phyloP scores from a whole-genome alignment of 2,797 vertebrate species.

The Yasuhikotakia modesta region DNA sequence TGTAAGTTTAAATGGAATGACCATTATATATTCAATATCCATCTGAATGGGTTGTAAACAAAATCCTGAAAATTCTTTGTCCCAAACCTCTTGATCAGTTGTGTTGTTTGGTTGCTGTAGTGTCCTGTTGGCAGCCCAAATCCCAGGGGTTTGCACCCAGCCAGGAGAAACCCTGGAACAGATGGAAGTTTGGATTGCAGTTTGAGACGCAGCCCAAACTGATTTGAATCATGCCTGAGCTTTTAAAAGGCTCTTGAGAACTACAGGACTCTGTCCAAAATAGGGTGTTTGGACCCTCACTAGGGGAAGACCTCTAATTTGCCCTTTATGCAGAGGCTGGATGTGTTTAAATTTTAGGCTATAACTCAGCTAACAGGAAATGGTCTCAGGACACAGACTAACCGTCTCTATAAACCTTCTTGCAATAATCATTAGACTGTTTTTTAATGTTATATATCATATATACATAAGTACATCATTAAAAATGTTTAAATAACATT shows the following conservation, averaged over 20 bases:
- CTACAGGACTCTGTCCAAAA: slow-evolving; percentile 8
- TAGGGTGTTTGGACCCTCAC: neutral
- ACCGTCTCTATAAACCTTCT: too few species aligned
- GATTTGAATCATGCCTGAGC: slow-evolving; percentile 64
- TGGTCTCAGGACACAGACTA: too few species aligned
- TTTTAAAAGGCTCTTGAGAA: slow-evolving; percentile 60
- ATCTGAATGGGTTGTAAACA: too few species aligned
- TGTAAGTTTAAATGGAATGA: neutral
- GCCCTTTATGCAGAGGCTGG: neutral
- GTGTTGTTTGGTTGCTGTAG: too few species aligned
- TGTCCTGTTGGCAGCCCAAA: slow-evolving; percentile 1
- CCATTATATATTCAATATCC: too few species aligned
- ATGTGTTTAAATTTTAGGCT: too few species aligned
- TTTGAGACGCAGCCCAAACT: slow-evolving; percentile 49
- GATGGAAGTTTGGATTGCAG: slow-evolving; percentile 32
- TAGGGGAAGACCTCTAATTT: slow-evolving; percentile 1
- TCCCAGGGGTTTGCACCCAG: neutral
- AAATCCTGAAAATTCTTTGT: neutral
- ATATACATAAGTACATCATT: too few species aligned
- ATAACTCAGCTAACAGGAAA: too few species aligned
- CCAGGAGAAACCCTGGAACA: slow-evolving; percentile 31
- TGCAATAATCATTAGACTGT: too few species aligned
- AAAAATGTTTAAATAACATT: too few species aligned
- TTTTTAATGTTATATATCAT: too few species aligned
- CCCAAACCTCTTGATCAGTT: neutral